Base-by-base conservation (phyloP, 2,888 invertebrate genomes). In the Lymantria monacha region DNA sequence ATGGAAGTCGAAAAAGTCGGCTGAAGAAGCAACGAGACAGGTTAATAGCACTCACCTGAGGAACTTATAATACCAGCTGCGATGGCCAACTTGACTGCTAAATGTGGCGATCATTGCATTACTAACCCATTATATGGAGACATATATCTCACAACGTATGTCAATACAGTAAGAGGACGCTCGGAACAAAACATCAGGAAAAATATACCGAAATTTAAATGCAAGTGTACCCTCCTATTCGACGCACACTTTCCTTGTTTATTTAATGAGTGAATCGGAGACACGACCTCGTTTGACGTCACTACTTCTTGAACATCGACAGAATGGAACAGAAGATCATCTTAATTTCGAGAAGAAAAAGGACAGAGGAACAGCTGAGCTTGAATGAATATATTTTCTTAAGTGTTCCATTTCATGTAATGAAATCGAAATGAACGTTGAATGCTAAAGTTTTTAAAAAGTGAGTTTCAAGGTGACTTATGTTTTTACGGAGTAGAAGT, bases 201-300 rank as follows among this genome's bases (percentile, higher is more conserved):
- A 22, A 22, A 22, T n/a, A n/a, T n/a, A n/a, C n/a, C 22, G 22
- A 22, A 22, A 22, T 22, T 3, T 22, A 22, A 22, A 22, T 2
- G 22, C 22, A 49, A 47, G 40, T 57, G 52, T 52, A 49, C 65
- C 59, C 53, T 60, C 83, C 55, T 51, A 3, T 44, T n/a, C 57
- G 61, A 74, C 72, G 72, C 57, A 72, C 72, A 66, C 62, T 57
- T 73, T 80, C 79, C 83, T 84, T 87, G 87, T 89, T 87, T 90
- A 85, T 87, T 87, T 89, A 90, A 89, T 90, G 88, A 89, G 89
- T 82, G 87, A 84, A 86, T 84, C 81, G 82, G 76, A 80, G 78
- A 80, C 82, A 80, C 82, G 85, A 82, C 82, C 85, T 87, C 87
- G 85, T 85, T 83, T 87, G 89, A 89, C 89, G 90, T 87, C 89